Conservation (phyloP, 2,888 invertebrate genomes). For the Priapulus caudatus region DNA sequence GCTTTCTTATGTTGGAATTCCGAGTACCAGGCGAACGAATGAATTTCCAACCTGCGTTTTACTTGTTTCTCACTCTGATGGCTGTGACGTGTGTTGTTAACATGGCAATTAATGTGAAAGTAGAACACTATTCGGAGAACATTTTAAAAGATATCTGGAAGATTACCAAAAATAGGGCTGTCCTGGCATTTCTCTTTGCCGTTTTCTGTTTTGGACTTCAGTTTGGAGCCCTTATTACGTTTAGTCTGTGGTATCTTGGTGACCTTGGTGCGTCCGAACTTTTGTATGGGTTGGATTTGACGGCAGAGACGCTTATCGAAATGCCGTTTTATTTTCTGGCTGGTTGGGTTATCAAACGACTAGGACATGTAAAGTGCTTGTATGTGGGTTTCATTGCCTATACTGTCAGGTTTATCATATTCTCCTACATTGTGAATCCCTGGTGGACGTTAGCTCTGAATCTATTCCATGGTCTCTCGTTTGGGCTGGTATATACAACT, state of each 20-base stretch:
- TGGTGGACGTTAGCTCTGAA: slow-evolving; percentile 8
- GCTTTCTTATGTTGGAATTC: slow-evolving; percentile 8
- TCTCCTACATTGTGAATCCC: neutral
- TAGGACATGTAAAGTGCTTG: slow-evolving; percentile 9
- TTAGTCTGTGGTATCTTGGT: slow-evolving; percentile 1
- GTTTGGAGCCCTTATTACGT: neutral
- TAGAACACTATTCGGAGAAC: neutral
- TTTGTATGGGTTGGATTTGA: neutral
- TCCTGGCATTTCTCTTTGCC: slow-evolving; percentile 5
- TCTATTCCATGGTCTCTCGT: slow-evolving; percentile 6
- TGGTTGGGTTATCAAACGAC: neutral
- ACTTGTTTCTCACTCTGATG: slow-evolving; percentile 4
- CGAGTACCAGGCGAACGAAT: neutral
- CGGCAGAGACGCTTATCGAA: slow-evolving; percentile 2
- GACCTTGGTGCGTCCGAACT: slow-evolving; percentile 2
- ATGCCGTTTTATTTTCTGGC: slow-evolving; percentile 7
- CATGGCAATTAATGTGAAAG: slow-evolving; percentile 4
- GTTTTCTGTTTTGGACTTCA: neutral
- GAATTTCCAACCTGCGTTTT: slow-evolving; percentile 9
- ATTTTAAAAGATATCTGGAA: slow-evolving; percentile 4
- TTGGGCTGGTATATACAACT: slow-evolving; percentile 8
- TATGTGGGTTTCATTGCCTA: neutral
- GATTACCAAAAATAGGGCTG: neutral
- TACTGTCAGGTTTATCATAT: slow-evolving; percentile 4
- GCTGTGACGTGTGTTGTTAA: neutral